These are phyloP conservation scores for Trissolcus basalis DNA, from an alignment of 1,140 invertebrate genomes.

Conservation along the genomic window DNA sequence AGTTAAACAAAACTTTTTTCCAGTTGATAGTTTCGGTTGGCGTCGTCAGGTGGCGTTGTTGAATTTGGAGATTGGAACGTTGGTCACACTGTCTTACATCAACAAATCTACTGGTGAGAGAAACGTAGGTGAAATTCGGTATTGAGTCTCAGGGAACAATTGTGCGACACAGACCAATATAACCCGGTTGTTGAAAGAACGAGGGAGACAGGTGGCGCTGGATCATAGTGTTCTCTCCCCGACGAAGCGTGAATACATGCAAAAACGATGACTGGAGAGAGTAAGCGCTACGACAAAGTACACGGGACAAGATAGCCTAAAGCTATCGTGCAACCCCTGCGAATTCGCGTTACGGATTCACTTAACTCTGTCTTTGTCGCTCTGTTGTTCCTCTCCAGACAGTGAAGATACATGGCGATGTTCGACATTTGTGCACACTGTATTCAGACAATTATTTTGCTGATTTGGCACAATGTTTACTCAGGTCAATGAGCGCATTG, in stretches of 20 bases:
- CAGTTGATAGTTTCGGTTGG: no score
- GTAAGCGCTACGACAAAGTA: slow-evolving; percentile 44
- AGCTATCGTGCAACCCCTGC: slow-evolving; percentile 57
- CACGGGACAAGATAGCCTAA: slow-evolving; percentile 52
- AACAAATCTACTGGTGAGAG: background rate
- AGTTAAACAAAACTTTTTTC: no score
- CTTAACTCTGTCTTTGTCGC: slow-evolving; percentile 43
- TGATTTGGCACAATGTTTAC: slow-evolving; percentile 49
- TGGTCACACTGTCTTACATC: background rate
- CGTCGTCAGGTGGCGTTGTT: no score
- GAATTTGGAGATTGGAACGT: background rate
- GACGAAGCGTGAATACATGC: slow-evolving; percentile 54
- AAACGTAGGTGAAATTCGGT: slow-evolving; percentile 29
- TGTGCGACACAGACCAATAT: slow-evolving; percentile 2
- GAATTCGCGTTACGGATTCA: slow-evolving; percentile 56
- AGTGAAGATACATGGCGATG: slow-evolving; percentile 47
- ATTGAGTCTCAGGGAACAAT: slow-evolving; percentile 30
- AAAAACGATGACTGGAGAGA: slow-evolving; percentile 52
- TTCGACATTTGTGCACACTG: slow-evolving; percentile 48
- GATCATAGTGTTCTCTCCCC: slow-evolving; percentile 39
- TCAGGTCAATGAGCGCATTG: slow-evolving; percentile 40
- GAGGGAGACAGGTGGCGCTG: slow-evolving; percentile 27
- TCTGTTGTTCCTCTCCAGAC: slow-evolving; percentile 30
- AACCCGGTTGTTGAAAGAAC: slow-evolving; percentile 7
- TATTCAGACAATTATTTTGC: slow-evolving; percentile 54